Evolutionary conservation across 1,140 invertebrate species (phyloP).

Genomic region (Caenorhabditis latens): DNA sequence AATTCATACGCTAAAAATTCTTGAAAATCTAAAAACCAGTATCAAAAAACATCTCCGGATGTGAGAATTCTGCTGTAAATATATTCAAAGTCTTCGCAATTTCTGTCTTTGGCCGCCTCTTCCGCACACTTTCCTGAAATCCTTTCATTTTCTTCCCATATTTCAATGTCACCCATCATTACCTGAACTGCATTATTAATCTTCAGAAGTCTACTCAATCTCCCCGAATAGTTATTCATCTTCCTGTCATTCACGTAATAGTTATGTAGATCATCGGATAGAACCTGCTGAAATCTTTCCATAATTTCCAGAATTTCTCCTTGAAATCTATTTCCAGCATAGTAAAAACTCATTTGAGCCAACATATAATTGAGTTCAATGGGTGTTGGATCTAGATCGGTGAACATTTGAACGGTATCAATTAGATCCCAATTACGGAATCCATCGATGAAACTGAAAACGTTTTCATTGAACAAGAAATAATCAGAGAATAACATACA

Average conservation of each 20-base stretch:
- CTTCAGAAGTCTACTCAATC: not conserved
- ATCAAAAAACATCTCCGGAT: conserved; percentile 39
- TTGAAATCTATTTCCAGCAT: conserved; percentile 25
- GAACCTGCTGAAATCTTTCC: conserved; percentile 7
- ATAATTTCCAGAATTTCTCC: conserved; percentile 32
- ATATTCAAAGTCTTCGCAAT: conserved; percentile 16
- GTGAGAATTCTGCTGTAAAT: conserved; percentile 13
- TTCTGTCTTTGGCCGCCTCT: conserved; percentile 4
- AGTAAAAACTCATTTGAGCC: conserved; percentile 40
- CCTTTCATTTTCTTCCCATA: not conserved
- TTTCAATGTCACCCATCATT: not conserved
- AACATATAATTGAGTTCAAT: conserved; percentile 36
- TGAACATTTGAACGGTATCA: not conserved
- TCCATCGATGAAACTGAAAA: conserved; percentile 27
- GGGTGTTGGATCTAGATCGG: not conserved
- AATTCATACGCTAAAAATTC: no score
- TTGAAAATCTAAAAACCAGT: conserved; percentile 12
- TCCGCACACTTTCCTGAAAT: conserved; percentile 11
- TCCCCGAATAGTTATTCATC: conserved; percentile 7
- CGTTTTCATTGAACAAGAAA: not conserved
- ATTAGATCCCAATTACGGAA: conserved; percentile 42
- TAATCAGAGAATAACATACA: not conserved
- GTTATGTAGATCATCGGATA: conserved; percentile 1
- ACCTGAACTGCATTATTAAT: conserved; percentile 23
- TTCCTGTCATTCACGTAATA: conserved; percentile 22